A percentile compares a stretch with the other conserved stretches of the same genome.
phyloP scores from a whole-genome alignment of 2,113 vertebrate species.

The Panurus biarmicus region DNA sequence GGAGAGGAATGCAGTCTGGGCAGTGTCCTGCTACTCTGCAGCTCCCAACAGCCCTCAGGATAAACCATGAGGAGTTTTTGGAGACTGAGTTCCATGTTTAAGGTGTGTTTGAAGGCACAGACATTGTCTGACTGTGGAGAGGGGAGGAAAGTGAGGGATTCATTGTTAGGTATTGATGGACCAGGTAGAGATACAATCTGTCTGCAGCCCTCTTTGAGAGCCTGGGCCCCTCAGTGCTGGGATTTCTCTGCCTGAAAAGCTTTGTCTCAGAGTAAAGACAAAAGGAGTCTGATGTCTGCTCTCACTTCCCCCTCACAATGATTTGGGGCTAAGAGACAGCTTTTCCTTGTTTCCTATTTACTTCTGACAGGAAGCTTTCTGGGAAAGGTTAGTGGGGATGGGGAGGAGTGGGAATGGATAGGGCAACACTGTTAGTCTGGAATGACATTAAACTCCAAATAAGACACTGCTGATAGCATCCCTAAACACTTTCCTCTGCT shows the following conservation, averaged over 20 bases:
- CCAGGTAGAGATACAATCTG: neutral
- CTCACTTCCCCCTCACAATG: neutral
- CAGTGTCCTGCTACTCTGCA: neutral
- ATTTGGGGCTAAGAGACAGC: neutral
- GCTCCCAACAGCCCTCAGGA: neutral
- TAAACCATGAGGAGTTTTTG: neutral
- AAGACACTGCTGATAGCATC: neutral
- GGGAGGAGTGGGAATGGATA: neutral
- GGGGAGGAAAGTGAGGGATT: neutral
- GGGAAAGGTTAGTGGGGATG: neutral
- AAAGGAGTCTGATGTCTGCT: neutral
- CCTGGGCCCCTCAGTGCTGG: neutral
- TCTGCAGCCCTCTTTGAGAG: neutral
- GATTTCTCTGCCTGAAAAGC: neutral
- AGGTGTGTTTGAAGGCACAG: neutral
- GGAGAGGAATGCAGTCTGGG: neutral
- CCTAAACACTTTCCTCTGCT: neutral
- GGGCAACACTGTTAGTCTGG: neutral
- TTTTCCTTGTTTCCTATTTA: neutral
- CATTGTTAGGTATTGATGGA: neutral
- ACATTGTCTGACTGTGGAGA: neutral
- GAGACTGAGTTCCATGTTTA: neutral
- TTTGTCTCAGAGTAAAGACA: neutral
- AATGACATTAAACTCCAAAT: neutral
- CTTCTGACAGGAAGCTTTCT: neutral